These are phyloP conservation scores for Seriola rivoliana DNA, from an alignment of 2,113 vertebrate genomes.

Conservation along the genomic window DNA sequence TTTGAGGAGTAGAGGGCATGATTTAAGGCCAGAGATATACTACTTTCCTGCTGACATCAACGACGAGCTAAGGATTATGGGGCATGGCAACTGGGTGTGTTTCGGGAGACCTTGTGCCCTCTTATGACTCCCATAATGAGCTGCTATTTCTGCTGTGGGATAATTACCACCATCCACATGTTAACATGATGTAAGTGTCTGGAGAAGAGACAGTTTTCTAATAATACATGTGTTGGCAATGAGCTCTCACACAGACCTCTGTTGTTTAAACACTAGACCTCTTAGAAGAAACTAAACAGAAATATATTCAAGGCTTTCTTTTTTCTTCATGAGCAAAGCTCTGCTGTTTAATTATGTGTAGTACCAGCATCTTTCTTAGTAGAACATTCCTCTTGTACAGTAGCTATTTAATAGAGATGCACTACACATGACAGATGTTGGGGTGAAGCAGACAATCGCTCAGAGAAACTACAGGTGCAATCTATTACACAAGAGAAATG, in stretches of 20 bases:
- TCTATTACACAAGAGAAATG: constrained; percentile 74
- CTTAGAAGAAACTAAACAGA: constrained; percentile 21
- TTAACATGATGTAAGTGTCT: constrained; percentile 70
- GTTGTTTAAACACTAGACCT: constrained; percentile 36
- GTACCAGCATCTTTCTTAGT: constrained; percentile 27
- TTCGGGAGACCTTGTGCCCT: constrained; percentile 69
- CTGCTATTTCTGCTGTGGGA: constrained; percentile 71
- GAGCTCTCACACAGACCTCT: constrained; percentile 27
- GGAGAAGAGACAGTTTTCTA: constrained; percentile 50
- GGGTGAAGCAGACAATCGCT: constrained; percentile 42
- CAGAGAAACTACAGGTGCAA: constrained; percentile 68
- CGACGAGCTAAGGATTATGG: constrained; percentile 73
- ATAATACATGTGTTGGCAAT: constrained; percentile 53
- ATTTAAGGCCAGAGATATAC: constrained; percentile 79
- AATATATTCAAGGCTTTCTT: background rate
- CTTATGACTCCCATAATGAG: constrained; percentile 76
- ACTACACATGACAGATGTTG: constrained; percentile 55
- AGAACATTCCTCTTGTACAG: constrained; percentile 42
- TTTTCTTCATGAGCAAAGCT: constrained; percentile 19
- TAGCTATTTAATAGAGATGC: constrained; percentile 61
- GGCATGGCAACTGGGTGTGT: constrained; percentile 60
- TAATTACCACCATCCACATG: constrained; percentile 69
- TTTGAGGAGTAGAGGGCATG: constrained; percentile 74
- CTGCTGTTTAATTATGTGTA: constrained; percentile 56
- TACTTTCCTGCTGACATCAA: constrained; percentile 74